Conservation (phyloP, 35 echinoderm and acorn worm species). For the Hemicentrotus pulcherrimus region DNA sequence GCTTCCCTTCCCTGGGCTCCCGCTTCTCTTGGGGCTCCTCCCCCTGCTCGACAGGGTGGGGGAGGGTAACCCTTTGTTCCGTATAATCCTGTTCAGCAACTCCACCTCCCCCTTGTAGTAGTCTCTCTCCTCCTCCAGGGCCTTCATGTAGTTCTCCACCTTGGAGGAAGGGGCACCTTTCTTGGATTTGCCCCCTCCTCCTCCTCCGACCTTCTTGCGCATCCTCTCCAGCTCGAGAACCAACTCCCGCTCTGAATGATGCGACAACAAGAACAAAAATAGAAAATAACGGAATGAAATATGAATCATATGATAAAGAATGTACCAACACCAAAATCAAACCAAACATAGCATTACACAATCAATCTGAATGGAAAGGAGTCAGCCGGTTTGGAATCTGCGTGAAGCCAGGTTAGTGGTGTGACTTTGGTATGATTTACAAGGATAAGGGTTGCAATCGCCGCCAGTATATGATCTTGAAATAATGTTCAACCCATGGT, state of each 20-base stretch:
- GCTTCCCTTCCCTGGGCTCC: constrained; percentile 48
- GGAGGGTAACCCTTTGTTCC: constrained; percentile 42
- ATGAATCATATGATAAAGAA: too few relatives aligned
- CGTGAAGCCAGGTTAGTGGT: too few relatives aligned
- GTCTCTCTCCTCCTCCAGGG: constrained; percentile 93
- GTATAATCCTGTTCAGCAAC: constrained; percentile 87
- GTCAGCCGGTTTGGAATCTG: too few relatives aligned
- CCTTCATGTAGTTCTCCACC: constrained; percentile 76
- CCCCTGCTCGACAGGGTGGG: not conserved
- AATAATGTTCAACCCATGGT: too few relatives aligned
- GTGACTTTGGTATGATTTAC: too few relatives aligned
- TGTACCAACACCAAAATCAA: too few relatives aligned
- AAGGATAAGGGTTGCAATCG: too few relatives aligned
- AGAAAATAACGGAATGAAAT: too few relatives aligned
- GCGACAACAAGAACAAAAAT: not conserved
- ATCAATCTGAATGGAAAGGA: too few relatives aligned
- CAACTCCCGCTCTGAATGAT: constrained; percentile 84
- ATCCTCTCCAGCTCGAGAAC: constrained; percentile 91
- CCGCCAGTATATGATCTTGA: too few relatives aligned
- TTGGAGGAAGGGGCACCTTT: constrained; percentile 62
- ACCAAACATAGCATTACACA: too few relatives aligned
- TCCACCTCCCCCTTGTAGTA: constrained; percentile 94
- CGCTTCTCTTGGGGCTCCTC: constrained; percentile 51
- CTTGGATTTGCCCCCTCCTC: not conserved
- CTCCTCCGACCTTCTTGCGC: constrained; percentile 63